Evolutionary conservation across 1,140 invertebrate species (phyloP), one percentile per base, ranked within the genome.

Genomic region (Pollicipes pollicipes): DNA sequence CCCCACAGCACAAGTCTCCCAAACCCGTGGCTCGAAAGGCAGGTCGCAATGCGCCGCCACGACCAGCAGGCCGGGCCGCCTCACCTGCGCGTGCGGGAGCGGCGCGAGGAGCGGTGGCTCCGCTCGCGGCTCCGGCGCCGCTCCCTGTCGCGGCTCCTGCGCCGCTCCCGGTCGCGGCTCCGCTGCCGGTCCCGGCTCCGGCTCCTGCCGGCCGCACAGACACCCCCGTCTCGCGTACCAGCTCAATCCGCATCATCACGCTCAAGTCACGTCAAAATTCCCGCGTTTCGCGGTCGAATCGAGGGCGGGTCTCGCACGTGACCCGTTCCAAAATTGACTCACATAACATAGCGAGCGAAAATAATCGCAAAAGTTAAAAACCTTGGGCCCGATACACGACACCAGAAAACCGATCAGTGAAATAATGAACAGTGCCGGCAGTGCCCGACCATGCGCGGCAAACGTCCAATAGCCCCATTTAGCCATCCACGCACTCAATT

Each of bases 371-470:
- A 58, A 13, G 8, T 2, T 21, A 13, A 58, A 13, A 58, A 24
- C 6, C 63, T n/a, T n/a, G 31, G 66, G 66, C 63, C 0, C 66
- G 63, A 67, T 32, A 32, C 6, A 24, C 35, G 24, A 32, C 26
- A 71, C 66, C 70, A 64, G 10, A n/a, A n/a, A 4, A 4, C 63
- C 63, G 63, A n/a, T 64, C 63, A 29, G 63, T 30, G 30, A n/a
- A 31, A 29, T 68, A 29, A 37, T 17, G 63, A 67, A 29, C 17
- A 31, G 69, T 45, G 70, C 29, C 66, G 32, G 37, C 70, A 28
- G 67, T 74, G 70, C 29, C 66, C 29, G 37, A 68, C 68, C 10
- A 58, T 17, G 24, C 3, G 24, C n/a, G n/a, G n/a, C n/a, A n/a
- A n/a, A n/a, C n/a, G n/a, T n/a, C n/a, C n/a, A n/a, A n/a, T n/a